Evolutionary conservation across 2,888 invertebrate genomes (phyloP), one percentile per base, ranked within the genome.

Genomic region (Lamproptera curius): DNA sequence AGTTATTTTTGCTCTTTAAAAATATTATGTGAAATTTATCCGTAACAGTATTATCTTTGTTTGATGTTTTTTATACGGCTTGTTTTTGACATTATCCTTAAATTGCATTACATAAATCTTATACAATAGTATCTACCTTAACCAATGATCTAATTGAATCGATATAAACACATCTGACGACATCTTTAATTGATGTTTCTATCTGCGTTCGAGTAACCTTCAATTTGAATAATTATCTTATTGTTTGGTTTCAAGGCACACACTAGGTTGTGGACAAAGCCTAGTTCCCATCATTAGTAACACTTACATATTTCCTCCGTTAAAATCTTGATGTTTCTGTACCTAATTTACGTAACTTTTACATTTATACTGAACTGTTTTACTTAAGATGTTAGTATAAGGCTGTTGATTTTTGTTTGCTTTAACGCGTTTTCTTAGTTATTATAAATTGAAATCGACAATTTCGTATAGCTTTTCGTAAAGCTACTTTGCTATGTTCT

Each of bases 221-320:
- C n/a, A 8, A 15, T 15, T 15, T 9, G n/a, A 26, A 28, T 5
- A 9, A 44, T 35, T 34, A 20, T 26, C 10, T 28, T 16, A 40
- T 40, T 39, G 26, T 46, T 23, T 34, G 10, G 5, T 16, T 39
- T 34, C 46, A 46, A 46, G 45, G 45, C 20, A 20, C n/a, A 10
- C 2, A 26, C 16, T 16, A 16, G n/a, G 23, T 48, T 31, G 44
- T 44, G 11, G 13, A 33, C 20, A 4, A 48, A 38, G 26, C 11
- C 26, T 11, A 17, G 33, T 42, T 48, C 48, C 37, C 48, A 48
- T 26, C 20, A 34, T 38, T 38, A 5, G 17, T 13, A 16, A 10
- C 20, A 11, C 10, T 17, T 20, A 31, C 17, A 43, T 34, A 36
- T 40, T 31, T 31, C 16, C 34, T 8, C 16, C 28, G 14, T n/a